Conservation (phyloP, 2,888 invertebrate species). For the Hermaeophaga mercurialis region DNA sequence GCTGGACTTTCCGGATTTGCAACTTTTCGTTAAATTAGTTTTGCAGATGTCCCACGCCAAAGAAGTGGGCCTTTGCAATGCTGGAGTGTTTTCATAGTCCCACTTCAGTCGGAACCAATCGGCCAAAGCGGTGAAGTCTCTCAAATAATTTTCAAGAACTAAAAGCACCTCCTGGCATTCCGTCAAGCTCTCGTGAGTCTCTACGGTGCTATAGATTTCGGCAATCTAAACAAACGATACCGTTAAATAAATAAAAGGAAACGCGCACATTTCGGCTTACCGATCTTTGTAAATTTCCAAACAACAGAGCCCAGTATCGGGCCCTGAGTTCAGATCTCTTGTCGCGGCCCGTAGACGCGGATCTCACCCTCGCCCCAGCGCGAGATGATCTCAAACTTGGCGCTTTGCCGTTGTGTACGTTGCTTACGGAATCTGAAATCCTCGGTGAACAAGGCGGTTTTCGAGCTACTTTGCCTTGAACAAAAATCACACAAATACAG, state of each 20-base stretch:
- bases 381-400: conserved; percentile 37
- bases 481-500: no score
- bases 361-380: conserved; percentile 71
- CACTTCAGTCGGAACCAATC: conserved; percentile 93
- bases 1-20: conserved; percentile 57
- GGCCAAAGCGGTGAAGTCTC: conserved; percentile 91
- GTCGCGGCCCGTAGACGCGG: conserved; percentile 85
- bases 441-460: conserved; percentile 68
- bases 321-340: conserved; percentile 88
- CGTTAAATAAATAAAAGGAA: neutral
- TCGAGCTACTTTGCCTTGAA: conserved; percentile 61
- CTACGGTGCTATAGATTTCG: conserved; percentile 95
- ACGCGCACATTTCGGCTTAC: conserved; percentile 58
- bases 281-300: conserved; percentile 91
- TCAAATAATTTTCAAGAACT: conserved; percentile 90
- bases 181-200: conserved; percentile 89
- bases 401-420: conserved; percentile 19
- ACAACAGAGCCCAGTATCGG: conserved; percentile 93
- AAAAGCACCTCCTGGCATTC: conserved; percentile 96
- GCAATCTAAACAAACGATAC: no score
- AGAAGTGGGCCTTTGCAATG: conserved; percentile 83
- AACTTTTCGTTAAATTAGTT: conserved; percentile 62
- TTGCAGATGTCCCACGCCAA: conserved; percentile 96
- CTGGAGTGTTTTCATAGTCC: conserved; percentile 90
- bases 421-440: conserved; percentile 41